Percentiles rank a stretch among this genome's conserved stretches.
These are phyloP conservation scores for Carapus acus DNA, from an alignment of 2,797 vertebrate species.

Conservation along the genomic window DNA sequence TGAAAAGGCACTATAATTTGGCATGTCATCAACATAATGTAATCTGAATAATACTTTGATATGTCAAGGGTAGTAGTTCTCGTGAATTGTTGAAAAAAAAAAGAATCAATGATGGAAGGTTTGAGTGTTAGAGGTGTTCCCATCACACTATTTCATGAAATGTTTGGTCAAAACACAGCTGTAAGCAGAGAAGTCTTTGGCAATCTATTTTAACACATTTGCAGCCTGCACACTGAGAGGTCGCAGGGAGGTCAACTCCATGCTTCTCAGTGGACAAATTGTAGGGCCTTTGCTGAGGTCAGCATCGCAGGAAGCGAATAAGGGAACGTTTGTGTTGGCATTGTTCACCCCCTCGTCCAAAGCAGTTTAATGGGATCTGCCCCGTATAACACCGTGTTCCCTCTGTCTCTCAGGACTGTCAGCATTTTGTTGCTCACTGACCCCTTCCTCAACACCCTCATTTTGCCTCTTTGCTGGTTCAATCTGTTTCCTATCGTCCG, in stretches of 20 bases:
- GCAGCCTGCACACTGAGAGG: too few relatives aligned
- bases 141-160: not conserved
- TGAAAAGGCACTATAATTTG: too few relatives aligned
- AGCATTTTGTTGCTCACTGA: conserved; percentile 59
- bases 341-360: conserved; percentile 16
- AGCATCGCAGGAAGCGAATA: not conserved
- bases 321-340: conserved; percentile 49
- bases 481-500: conserved; percentile 50
- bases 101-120: not conserved
- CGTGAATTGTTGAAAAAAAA: not conserved
- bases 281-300: conserved; percentile 12
- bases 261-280: not conserved
- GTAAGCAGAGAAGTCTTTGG: not conserved
- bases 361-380: conserved; percentile 30
- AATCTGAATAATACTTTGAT: not conserved
- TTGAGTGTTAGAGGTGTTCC: too few relatives aligned
- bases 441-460: conserved; percentile 5
- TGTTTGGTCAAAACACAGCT: not conserved
- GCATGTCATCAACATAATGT: too few relatives aligned
- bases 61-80: not conserved
- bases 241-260: too few relatives aligned
- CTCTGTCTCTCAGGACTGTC: conserved; percentile 35
- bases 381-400: conserved; percentile 38
- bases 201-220: too few relatives aligned
- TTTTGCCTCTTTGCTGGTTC: conserved; percentile 42